These are phyloP conservation scores for Ascaphus truei DNA, from an alignment of 2,113 vertebrate species.

Conservation along the genomic window DNA sequence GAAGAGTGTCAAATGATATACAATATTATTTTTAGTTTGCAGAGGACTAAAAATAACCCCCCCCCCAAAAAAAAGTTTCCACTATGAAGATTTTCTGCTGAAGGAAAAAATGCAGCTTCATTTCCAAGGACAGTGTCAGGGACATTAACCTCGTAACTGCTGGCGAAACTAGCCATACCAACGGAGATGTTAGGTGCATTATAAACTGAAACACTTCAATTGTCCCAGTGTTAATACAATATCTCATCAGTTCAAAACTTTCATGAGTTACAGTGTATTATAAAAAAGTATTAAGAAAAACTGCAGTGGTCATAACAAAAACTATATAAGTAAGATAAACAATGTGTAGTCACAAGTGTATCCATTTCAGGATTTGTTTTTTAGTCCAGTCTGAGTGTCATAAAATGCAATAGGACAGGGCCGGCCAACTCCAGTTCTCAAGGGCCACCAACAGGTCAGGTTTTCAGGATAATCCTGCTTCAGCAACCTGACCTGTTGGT, in stretches of 20 bases:
- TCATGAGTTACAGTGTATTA: neutral
- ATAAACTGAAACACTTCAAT: neutral
- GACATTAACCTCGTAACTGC: constrained; percentile 16
- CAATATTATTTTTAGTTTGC: constrained; percentile 42
- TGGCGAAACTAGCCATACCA: neutral
- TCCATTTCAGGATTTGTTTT: neutral
- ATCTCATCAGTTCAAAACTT: constrained; percentile 9
- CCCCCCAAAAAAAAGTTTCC: constrained; percentile 44
- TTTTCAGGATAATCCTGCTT: too few relatives aligned
- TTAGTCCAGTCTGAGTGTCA: too few relatives aligned
- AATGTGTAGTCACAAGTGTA: constrained; percentile 11
- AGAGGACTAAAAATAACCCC: constrained; percentile 47
- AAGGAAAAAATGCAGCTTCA: constrained; percentile 35
- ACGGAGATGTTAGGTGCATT: neutral
- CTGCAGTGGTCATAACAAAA: constrained; percentile 1
- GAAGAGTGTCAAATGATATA: constrained; percentile 20
- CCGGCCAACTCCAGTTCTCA: too few relatives aligned
- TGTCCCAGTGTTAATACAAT: constrained; percentile 2
- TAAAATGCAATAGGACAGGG: too few relatives aligned
- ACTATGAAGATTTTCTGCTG: constrained; percentile 13
- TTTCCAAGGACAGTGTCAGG: constrained; percentile 14
- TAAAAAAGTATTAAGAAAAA: constrained; percentile 23
- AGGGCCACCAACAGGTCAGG: too few relatives aligned
- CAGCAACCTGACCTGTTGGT: too few relatives aligned
- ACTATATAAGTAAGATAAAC: constrained; percentile 6